Base-by-base conservation (phyloP, 2,113 vertebrate genomes). In the Cettia cetti region DNA sequence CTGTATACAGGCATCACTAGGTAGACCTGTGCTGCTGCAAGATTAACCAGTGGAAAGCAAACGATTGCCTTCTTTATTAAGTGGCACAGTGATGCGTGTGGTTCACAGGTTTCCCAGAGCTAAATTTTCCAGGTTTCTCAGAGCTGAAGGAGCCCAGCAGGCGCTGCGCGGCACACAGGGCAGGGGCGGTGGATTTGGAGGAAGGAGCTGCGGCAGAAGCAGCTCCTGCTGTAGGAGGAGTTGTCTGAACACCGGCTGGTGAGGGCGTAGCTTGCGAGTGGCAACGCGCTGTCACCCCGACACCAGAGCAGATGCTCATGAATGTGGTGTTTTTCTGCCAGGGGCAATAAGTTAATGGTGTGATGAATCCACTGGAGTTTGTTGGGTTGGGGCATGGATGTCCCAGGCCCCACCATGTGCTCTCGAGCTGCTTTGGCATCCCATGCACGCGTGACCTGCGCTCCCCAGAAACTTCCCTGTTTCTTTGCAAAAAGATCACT, bases 381-480 rank as follows among this genome's bases (percentile, higher is more conserved):
- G 97, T 90, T 88, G 90, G 90, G 89, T 90, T 97, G 93, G 94
- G 96, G 89, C 89, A 47, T 74, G 94, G 91, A 56, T 97, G 98
- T 97, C 94, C 95, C 95, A 83, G 93, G 96, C 92, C 93, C 94
- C 91, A 79, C 96, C 83, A 77, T n/a, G 86, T 91, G 96, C 97
- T 98, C 89, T 98, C 31, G 88, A 96, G 96, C 95, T 83, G 86
- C 97, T 97, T 91, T 97, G 97, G 92, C 85, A 96, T 97, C 97
- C 96, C 30, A 70, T 89, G 65, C 84, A 83, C 57, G 68, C 95
- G 92, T 98, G 97, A 98, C 96, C 96, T 81, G 93, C 16, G 44
- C 96, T 95, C 91, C 95, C 82, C 69, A 91, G 95, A 97, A 97
- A 97, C 88, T 74, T 95, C 8, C 59, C 77, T 85, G 86, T 96